Conservation (phyloP, 2,888 invertebrate genomes). For the Chloroclysta siterata region DNA sequence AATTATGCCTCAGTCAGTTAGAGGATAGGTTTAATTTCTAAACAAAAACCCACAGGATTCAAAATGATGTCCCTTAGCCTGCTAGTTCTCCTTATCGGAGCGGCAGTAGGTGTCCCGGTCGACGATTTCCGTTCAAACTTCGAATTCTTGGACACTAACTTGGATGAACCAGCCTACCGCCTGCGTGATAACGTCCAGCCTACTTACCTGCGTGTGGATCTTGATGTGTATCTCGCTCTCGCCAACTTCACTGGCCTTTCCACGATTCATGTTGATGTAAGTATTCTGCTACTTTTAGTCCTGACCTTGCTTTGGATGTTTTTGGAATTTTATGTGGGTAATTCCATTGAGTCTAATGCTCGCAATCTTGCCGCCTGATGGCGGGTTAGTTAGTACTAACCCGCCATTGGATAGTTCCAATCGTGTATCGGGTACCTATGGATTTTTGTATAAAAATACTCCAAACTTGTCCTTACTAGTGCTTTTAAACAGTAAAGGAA, state of each 20-base stretch:
- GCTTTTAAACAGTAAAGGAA: too few species aligned
- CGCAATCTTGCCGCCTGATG: too few species aligned
- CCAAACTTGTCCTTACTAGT: too few species aligned
- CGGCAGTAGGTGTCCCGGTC: constrained; percentile 54
- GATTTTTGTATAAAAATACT: too few species aligned
- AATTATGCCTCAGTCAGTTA: too few species aligned
- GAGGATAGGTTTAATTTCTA: too few species aligned
- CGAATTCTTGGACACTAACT: constrained; percentile 64
- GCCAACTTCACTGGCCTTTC: constrained; percentile 64
- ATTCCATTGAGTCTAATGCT: too few species aligned
- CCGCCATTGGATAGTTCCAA: too few species aligned
- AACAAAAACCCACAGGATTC: constrained; percentile 51
- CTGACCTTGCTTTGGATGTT: too few species aligned
- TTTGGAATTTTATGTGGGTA: too few species aligned
- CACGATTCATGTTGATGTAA: constrained; percentile 59
- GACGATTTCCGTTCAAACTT: constrained; percentile 63
- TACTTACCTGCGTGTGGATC: constrained; percentile 54
- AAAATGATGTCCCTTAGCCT: constrained; percentile 59
- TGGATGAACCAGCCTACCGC: constrained; percentile 67
- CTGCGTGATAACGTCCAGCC: constrained; percentile 65
- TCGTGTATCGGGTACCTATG: too few species aligned
- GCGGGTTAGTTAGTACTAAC: too few species aligned
- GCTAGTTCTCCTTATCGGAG: constrained; percentile 57
- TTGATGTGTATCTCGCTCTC: constrained; percentile 65
- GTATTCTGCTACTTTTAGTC: constrained; percentile 45